A percentile compares a stretch with the other conserved stretches of the same genome.
These are phyloP conservation scores for Gallirallus australis DNA, from an alignment of 2,797 vertebrate species.

Conservation along the genomic window DNA sequence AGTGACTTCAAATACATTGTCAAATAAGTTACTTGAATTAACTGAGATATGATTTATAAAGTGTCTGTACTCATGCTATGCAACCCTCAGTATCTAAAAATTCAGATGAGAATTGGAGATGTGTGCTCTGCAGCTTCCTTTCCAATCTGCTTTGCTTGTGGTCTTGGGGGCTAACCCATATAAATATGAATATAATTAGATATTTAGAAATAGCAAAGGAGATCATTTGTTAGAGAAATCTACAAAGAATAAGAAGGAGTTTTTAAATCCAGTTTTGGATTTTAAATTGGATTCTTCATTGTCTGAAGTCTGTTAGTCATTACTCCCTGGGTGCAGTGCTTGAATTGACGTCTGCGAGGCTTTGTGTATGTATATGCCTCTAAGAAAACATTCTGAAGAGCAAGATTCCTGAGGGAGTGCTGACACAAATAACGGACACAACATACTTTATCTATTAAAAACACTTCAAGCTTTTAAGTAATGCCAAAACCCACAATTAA, in stretches of 20 bases:
- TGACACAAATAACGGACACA: conserved; percentile 64
- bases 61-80: background rate
- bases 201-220: conserved; percentile 15
- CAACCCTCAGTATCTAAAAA: background rate
- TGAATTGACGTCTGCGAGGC: conserved; percentile 34
- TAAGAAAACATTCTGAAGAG: conserved; percentile 38
- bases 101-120: background rate
- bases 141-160: conserved; percentile 23
- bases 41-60: background rate
- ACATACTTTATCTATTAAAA: conserved; percentile 66
- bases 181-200: conserved; percentile 21
- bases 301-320: conserved; percentile 56
- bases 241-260: background rate
- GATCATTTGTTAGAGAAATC: background rate
- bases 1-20: background rate
- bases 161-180: conserved; percentile 14
- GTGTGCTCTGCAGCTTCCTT: background rate
- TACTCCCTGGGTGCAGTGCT: conserved; percentile 38
- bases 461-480: conserved; percentile 42
- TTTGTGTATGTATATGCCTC: background rate
- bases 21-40: background rate
- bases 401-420: conserved; percentile 26
- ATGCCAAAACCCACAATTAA: conserved; percentile 56
- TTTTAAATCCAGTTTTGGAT: conserved; percentile 17
- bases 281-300: conserved; percentile 20